Base-by-base conservation (phyloP, 2,888 invertebrate genomes). In the Polydrusus pterygomalis region DNA sequence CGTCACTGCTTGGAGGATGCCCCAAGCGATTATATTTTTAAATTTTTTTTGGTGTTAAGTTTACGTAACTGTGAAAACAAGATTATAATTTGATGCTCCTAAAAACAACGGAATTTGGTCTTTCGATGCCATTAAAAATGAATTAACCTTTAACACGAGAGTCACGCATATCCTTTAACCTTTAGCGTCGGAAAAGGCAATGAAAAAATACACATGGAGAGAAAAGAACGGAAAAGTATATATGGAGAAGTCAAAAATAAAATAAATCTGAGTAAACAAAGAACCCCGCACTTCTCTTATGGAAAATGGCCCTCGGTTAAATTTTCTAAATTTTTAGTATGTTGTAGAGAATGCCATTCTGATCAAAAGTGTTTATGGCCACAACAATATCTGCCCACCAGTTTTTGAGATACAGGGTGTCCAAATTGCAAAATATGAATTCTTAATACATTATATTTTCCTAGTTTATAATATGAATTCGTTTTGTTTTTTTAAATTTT, bases 81-180 rank as follows among this genome's bases (percentile, higher is more conserved):
- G 10, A 20, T 20, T 30, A 30, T 54, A 54, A 54, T 25, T 54
- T 54, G 11, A 13, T 3, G 20, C 20, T 20, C 25, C 20, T 30
- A 54, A 58, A 67, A 74, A 74, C 73, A 54, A 25, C 13, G 67
- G 38, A 67, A 68, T 74, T 74, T 67, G 68, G 20, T 69, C 62
- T 54, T 63, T 68, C 47, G 25, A 34, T 25, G 34, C 45, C 74
- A 74, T 74, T 60, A 74, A 74, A 74, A 74, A 40, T 40, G 40
- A 62, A 74, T 58, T 73, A 67, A 67, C 73, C 73, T 73, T 67
- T 73, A 73, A 67, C 73, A 65, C 25, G 49, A 18, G 38, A 60
- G 73, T 72, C 56, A 73, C 73, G 38, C 49, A 73, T 65, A 56
- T 34, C 67, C 38, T 65, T 20, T 73, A 67, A 73, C 73, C 73